Evolutionary conservation across 2,888 invertebrate genomes (phyloP).

Genomic region (Drosophila greeni): DNA sequence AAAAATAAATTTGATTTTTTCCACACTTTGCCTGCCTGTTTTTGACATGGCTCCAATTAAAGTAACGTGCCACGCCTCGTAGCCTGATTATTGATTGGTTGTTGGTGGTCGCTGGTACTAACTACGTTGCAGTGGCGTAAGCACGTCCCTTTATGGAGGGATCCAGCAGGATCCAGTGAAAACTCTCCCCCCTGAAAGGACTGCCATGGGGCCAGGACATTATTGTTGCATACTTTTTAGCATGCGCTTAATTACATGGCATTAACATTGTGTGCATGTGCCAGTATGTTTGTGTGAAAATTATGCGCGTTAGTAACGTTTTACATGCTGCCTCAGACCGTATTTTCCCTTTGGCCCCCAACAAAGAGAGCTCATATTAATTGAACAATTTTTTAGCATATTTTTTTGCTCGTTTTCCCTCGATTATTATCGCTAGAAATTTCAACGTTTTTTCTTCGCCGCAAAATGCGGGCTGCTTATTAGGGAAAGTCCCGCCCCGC

Average conservation of each 20-base stretch:
- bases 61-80: constrained; percentile 50
- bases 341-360: neutral
- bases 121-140: constrained; percentile 16
- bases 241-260: constrained; percentile 70
- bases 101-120: constrained; percentile 44
- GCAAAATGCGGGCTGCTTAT: constrained; percentile 50
- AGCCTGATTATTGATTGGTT: constrained; percentile 63
- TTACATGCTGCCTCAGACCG: constrained; percentile 38
- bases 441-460: constrained; percentile 44
- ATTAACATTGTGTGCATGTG: constrained; percentile 39
- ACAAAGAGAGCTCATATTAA: constrained; percentile 58
- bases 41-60: constrained; percentile 60
- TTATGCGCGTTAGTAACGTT: constrained; percentile 61
- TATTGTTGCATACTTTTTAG: constrained; percentile 69
- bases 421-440: constrained; percentile 61
- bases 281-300: constrained; percentile 38
- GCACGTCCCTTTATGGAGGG: neutral
- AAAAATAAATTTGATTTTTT: constrained; percentile 44
- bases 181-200: neutral
- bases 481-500: constrained; percentile 39
- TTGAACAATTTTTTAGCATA: constrained; percentile 65
- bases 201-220: constrained; percentile 32
- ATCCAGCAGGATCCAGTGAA: neutral
- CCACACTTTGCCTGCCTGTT: constrained; percentile 47
- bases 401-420: constrained; percentile 52